Conservation (phyloP, 1,140 invertebrate species). For the Anoplolepis gracilipes region DNA sequence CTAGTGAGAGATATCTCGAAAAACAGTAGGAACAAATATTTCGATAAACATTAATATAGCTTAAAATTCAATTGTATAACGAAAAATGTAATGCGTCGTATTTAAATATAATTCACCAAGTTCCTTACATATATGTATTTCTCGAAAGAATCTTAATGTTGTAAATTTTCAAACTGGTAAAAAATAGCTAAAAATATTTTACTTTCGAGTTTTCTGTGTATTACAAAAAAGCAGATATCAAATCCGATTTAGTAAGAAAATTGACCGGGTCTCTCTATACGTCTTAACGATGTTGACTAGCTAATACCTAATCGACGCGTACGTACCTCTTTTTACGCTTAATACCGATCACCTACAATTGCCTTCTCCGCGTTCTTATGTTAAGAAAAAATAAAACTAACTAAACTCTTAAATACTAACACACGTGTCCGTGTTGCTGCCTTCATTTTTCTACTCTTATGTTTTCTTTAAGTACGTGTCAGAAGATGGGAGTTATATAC, state of each 20-base stretch:
- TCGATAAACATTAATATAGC: conserved; percentile 59
- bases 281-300: conserved; percentile 69
- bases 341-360: conserved; percentile 69
- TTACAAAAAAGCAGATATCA: conserved; percentile 45
- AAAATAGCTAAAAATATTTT: conserved; percentile 30
- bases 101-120: conserved; percentile 18
- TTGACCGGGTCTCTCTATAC: conserved; percentile 30
- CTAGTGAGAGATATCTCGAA: conserved; percentile 55
- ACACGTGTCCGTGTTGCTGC: conserved; percentile 18
- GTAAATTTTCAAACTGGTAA: conserved; percentile 14
- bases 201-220: conserved; percentile 26
- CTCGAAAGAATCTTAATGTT: background rate
- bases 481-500: conserved; percentile 54
- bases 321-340: conserved; percentile 51
- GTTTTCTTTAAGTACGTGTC: conserved; percentile 60
- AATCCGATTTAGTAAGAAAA: conserved; percentile 53
- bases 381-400: conserved; percentile 68
- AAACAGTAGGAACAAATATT: conserved; percentile 74
- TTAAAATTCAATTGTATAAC: conserved; percentile 59
- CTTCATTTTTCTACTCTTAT: conserved; percentile 43
- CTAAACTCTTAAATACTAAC: conserved; percentile 63
- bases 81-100: conserved; percentile 35
- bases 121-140: conserved; percentile 21
- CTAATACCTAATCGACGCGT: conserved; percentile 70
- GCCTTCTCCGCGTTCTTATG: conserved; percentile 49